phyloP scores from a whole-genome alignment of 2,888 invertebrate species.

The Seira ritae region DNA sequence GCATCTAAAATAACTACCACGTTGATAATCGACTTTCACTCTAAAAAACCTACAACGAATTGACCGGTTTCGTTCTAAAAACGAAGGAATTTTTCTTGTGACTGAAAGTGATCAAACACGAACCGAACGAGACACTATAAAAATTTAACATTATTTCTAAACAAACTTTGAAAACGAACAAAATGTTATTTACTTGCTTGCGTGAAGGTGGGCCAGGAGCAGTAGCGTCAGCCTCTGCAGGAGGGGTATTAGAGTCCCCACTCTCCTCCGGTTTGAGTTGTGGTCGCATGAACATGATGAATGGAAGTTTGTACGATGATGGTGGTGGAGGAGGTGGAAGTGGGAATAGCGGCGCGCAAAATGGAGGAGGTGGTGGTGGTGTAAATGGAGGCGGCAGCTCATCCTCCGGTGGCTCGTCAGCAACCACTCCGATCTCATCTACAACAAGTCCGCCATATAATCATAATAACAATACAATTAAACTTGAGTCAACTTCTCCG shows the following conservation, averaged over 20 bases:
- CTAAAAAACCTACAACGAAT: background rate
- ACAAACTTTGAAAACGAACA: conserved; percentile 27
- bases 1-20: background rate
- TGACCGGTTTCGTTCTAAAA: background rate
- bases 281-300: conserved; percentile 71
- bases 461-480: conserved; percentile 67
- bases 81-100: background rate
- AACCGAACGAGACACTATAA: no score
- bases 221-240: conserved; percentile 66
- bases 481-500: conserved; percentile 69
- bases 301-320: conserved; percentile 73
- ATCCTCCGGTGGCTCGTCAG: conserved; percentile 68
- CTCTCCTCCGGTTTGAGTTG: conserved; percentile 65
- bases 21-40: background rate
- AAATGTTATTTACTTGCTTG: conserved; percentile 73
- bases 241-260: conserved; percentile 71
- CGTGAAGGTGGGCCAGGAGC: conserved; percentile 73
- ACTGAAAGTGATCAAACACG: conserved; percentile 10
- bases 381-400: conserved; percentile 65
- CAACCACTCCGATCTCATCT: conserved; percentile 72
- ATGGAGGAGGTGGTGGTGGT: conserved; percentile 43
- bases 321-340: conserved; percentile 61
- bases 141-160: background rate
- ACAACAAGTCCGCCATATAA: conserved; percentile 69
- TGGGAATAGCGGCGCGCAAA: conserved; percentile 28